Conservation (phyloP, 92 coral and sea anemone genomes). For the Phymanthus crucifer region DNA sequence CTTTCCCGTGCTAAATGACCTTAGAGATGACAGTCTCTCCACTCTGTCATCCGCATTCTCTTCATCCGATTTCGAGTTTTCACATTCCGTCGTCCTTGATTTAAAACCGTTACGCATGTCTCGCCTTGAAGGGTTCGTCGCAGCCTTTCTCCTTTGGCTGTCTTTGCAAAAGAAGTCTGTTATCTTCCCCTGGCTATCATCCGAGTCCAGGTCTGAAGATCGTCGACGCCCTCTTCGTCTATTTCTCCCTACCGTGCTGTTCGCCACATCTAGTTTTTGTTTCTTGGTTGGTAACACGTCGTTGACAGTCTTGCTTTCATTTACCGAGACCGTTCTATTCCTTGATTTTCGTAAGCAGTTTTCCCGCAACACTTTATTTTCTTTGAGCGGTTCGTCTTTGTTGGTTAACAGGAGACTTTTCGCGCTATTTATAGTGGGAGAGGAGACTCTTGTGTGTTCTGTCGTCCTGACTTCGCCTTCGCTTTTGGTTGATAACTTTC, state of each 20-base stretch:
- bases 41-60: conserved; percentile 36
- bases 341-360: conserved; percentile 18
- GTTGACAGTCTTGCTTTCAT: not conserved
- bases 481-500: conserved; percentile 7
- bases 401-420: not conserved
- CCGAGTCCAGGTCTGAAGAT: conserved; percentile 7
- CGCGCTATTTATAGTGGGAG: not conserved
- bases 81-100: conserved; percentile 26
- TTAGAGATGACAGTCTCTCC: conserved; percentile 39
- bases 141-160: conserved; percentile 21
- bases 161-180: conserved; percentile 41
- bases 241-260: conserved; percentile 2
- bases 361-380: conserved; percentile 22
- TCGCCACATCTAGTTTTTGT: not conserved
- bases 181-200: conserved; percentile 34
- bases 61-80: conserved; percentile 42
- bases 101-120: conserved; percentile 17
- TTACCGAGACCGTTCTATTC: conserved; percentile 13
- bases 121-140: conserved; percentile 12
- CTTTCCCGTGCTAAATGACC: conserved; percentile 51
- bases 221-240: not conserved
- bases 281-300: conserved; percentile 19
- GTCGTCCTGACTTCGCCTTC: not conserved
- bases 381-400: conserved; percentile 8
- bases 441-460: not conserved